These are phyloP conservation scores for Drosophila busckii DNA, from an alignment of 1,140 invertebrate genomes.

Conservation along the genomic window DNA sequence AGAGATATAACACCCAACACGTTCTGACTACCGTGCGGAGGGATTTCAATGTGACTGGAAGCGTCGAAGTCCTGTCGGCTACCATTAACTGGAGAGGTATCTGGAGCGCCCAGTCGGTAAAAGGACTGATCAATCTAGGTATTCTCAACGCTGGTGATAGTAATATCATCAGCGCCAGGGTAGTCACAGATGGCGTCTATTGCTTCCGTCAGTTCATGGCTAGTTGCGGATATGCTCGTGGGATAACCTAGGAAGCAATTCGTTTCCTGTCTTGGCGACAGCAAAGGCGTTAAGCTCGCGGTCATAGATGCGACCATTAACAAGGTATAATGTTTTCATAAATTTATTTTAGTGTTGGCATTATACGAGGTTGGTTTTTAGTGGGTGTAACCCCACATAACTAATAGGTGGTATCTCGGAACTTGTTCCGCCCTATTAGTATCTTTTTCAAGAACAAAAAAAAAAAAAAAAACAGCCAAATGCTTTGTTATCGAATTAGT, in stretches of 20 bases:
- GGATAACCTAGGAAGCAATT: not conserved
- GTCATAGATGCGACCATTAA: not conserved
- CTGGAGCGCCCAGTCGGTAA: slow-evolving; percentile 4
- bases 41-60: not conserved
- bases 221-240: not conserved
- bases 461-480: not conserved
- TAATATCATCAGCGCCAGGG: not conserved
- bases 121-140: not conserved
- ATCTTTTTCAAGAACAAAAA: not conserved
- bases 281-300: not conserved
- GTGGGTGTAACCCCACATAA: too few species aligned
- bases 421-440: not conserved
- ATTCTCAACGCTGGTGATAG: not conserved
- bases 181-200: not conserved
- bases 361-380: too few species aligned
- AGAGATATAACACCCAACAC: slow-evolving; percentile 3
- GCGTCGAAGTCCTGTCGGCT: not conserved
- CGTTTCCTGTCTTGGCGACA: not conserved
- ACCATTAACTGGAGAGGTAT: slow-evolving; percentile 4
- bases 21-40: not conserved
- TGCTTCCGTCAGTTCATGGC: not conserved
- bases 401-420: not conserved
- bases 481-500: too few species aligned
- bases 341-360: too few species aligned
- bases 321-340: too few species aligned